Conservation (phyloP, 2,797 vertebrate genomes). For the Notolepis coatsorum region DNA sequence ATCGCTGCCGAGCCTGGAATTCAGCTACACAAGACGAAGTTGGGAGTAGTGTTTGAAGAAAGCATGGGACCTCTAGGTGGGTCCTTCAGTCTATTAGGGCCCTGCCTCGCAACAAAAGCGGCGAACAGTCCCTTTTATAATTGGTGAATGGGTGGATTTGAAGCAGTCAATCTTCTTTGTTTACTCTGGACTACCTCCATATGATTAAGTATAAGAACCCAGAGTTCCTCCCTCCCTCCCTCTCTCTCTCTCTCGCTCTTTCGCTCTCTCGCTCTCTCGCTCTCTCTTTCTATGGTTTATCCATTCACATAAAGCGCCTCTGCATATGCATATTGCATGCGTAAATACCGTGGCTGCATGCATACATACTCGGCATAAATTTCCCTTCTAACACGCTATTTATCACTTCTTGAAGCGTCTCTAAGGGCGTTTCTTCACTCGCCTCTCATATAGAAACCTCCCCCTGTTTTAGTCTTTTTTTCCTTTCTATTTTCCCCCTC, state of each 20-base stretch:
- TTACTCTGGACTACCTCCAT: background rate
- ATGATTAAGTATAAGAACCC: background rate
- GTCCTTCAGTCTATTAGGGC: background rate
- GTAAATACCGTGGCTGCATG: too few species aligned
- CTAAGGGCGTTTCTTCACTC: background rate
- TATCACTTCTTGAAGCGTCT: conserved; percentile 1
- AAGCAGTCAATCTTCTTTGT: background rate
- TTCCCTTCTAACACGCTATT: background rate
- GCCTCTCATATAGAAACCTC: background rate
- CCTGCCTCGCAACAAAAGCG: background rate
- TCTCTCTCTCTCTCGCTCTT: too few species aligned
- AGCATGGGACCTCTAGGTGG: background rate
- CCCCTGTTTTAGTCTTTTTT: background rate
- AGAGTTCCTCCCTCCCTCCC: background rate
- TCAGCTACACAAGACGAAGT: too few species aligned
- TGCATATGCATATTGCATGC: conserved; percentile 21
- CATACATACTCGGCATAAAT: background rate
- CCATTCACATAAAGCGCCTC: background rate
- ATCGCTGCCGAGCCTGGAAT: too few species aligned
- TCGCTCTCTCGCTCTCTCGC: too few species aligned
- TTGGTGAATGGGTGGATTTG: background rate
- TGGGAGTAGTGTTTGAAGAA: too few species aligned
- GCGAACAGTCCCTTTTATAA: background rate
- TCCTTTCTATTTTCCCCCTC: background rate
- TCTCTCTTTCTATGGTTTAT: too few species aligned